Evolutionary conservation across 2,888 invertebrate genomes (phyloP), one percentile per base, ranked within the genome.

Genomic region (Leuctra nigra): DNA sequence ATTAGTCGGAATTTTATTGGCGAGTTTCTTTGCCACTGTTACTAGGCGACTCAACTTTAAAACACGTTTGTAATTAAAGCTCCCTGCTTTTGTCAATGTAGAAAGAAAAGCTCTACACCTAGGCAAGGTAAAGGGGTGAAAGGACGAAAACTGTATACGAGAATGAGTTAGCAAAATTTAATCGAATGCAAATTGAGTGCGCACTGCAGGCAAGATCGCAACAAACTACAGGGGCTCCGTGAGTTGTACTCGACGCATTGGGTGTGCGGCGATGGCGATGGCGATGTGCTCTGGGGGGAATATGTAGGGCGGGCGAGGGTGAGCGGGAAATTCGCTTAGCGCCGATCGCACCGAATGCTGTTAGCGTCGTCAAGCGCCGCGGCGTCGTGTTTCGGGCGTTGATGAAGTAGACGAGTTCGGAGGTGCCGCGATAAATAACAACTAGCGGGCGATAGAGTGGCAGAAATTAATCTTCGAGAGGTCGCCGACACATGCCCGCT

Each of bases 101-200:
- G 36, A 16, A 36, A 14, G 36, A n/a, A n/a, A n/a, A n/a, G n/a
- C n/a, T n/a, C n/a, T n/a, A n/a, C n/a, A n/a, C n/a, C n/a, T n/a
- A n/a, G n/a, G n/a, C n/a, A 29, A 29, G 29, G 29, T 29, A 29
- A 29, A 29, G 29, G 35, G 33, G 29, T 20, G 25, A 13, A 20
- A n/a, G n/a, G 52, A 29, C 22, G 50, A 39, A 36, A 33, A 55
- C 38, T 48, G 39, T 38, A n/a, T n/a, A 3, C 22, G 39, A 48
- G 56, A 53, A 53, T 25, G 57, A 57, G 53, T 57, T 57, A 52
- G 57, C 57, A 57, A 52, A 57, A 57, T 57, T 57, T 57, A 57
- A 57, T 57, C 57, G 57, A 57, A 57, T 57, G 57, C 57, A 57
- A 57, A 57, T 57, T 57, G 53, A 56, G 38, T 56, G 50, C 48